These are phyloP conservation scores for Dolichotis patagonum DNA, from an alignment of 2,113 vertebrate species.

Conservation along the genomic window DNA sequence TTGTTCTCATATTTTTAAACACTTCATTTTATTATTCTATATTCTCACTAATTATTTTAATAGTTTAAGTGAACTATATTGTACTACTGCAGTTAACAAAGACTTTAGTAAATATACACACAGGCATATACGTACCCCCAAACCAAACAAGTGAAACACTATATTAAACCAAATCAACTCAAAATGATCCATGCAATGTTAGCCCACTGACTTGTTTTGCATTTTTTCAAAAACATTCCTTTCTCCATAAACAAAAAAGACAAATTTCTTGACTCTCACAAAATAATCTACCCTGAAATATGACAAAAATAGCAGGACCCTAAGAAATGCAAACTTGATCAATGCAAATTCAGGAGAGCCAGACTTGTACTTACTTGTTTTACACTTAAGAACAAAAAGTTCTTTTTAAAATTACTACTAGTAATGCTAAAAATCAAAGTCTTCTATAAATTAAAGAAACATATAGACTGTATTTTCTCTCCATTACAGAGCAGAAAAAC, in stretches of 20 bases:
- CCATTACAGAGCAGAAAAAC: background rate
- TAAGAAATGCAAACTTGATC: background rate
- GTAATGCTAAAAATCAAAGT: slow-evolving; percentile 27
- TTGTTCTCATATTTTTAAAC: slow-evolving; percentile 32
- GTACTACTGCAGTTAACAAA: background rate
- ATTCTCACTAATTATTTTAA: slow-evolving; percentile 17
- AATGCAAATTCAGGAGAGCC: slow-evolving; percentile 19
- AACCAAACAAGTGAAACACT: background rate
- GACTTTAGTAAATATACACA: background rate
- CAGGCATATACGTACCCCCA: background rate
- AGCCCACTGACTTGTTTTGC: background rate
- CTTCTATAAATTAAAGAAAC: background rate
- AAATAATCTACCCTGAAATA: background rate
- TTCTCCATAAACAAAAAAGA: slow-evolving; percentile 36
- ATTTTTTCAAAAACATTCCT: background rate
- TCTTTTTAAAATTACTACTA: background rate
- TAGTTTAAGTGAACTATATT: slow-evolving; percentile 41
- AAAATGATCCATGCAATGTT: background rate
- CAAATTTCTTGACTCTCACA: background rate
- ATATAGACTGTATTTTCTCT: background rate
- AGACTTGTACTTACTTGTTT: background rate
- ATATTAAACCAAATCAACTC: background rate
- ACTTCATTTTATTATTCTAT: background rate
- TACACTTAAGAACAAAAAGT: slow-evolving; percentile 14
- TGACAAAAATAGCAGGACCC: slow-evolving; percentile 8